Percentiles rank a stretch among this genome's conserved stretches.
Conservation (phyloP, 1,140 invertebrate species). For the Drosophila bocki region DNA sequence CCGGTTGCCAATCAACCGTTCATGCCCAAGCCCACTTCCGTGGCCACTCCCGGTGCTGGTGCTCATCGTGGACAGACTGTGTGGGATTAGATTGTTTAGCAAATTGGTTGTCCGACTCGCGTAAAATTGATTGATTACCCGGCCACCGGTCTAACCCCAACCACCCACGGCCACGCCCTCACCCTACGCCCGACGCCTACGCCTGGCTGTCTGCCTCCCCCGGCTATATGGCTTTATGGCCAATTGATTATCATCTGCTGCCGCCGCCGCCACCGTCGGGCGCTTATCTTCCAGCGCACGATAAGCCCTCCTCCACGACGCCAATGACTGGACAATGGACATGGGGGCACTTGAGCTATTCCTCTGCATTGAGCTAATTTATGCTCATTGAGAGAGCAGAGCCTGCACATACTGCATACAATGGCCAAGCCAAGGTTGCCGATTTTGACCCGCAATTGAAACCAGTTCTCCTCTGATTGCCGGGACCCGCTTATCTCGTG, state of each 20-base stretch:
- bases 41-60: conserved; percentile 25
- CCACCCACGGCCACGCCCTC: background rate
- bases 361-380: conserved; percentile 23
- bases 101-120: conserved; percentile 35
- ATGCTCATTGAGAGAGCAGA: conserved; percentile 23
- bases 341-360: conserved; percentile 2
- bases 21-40: conserved; percentile 1
- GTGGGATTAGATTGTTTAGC: conserved; percentile 35
- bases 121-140: conserved; percentile 49
- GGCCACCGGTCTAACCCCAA: background rate
- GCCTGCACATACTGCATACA: conserved; percentile 32
- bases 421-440: conserved; percentile 34
- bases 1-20: background rate
- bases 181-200: conserved; percentile 1
- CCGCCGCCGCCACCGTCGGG: conserved; percentile 2
- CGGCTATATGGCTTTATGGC: conserved; percentile 33
- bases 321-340: conserved; percentile 36
- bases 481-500: conserved; percentile 28
- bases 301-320: conserved; percentile 13
- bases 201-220: background rate
- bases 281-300: conserved; percentile 16
- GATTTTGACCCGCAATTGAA: conserved; percentile 45
- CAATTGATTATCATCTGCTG: conserved; percentile 46
- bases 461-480: conserved; percentile 40
- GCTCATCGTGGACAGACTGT: conserved; percentile 46